Evolutionary conservation across 1,140 invertebrate genomes (phyloP).

Genomic region (Solenopsis fugax): DNA sequence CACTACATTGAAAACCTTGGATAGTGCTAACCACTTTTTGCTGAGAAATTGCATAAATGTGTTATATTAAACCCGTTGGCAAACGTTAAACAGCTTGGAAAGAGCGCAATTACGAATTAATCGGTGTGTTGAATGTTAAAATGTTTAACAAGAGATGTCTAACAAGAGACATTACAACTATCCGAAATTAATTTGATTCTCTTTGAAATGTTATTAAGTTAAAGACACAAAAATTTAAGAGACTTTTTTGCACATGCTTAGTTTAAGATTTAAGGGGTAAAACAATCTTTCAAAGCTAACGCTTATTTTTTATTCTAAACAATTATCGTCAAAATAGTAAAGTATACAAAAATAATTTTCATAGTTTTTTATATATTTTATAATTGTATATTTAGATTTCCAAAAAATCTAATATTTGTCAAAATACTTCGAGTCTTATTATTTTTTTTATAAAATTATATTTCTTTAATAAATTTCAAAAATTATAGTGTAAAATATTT

Average conservation of each 20-base stretch:
- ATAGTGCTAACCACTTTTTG: background rate
- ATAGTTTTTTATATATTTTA: background rate
- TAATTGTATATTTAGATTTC: background rate
- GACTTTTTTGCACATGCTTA: no score
- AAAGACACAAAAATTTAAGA: background rate
- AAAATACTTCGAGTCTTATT: no score
- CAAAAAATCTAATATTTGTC: background rate
- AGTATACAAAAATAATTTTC: background rate
- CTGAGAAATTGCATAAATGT: background rate
- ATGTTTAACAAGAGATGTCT: no score
- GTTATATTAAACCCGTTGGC: background rate
- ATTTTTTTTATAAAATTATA: no score
- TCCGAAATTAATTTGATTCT: background rate
- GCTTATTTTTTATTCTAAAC: background rate
- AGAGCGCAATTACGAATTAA: background rate
- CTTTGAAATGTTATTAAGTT: background rate
- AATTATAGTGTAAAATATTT: background rate
- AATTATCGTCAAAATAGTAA: background rate
- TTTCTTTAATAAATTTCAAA: background rate
- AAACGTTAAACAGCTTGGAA: slow-evolving; percentile 4
- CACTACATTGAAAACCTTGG: background rate
- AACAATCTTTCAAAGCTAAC: background rate
- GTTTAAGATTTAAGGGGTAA: background rate
- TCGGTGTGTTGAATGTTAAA: background rate
- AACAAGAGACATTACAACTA: background rate